Conservation (phyloP, 2,888 invertebrate species). For the Dasypolia templi region DNA sequence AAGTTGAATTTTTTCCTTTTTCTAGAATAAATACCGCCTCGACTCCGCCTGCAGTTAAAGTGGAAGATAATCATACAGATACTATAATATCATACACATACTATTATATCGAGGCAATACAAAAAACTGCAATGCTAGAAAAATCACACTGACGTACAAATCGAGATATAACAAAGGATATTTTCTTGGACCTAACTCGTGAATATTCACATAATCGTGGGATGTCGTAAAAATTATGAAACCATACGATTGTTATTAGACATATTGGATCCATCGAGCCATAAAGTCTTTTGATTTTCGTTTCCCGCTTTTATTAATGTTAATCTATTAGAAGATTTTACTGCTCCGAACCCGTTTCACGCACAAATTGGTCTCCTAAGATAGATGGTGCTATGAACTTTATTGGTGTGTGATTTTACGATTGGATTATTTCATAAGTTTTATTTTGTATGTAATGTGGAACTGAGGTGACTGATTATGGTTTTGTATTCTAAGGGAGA, state of each 20-base stretch:
- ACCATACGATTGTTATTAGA: constrained; percentile 73
- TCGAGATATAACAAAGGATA: constrained; percentile 33
- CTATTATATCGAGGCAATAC: not conserved
- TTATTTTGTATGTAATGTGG: constrained; percentile 68
- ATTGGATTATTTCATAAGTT: constrained; percentile 75
- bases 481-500: constrained; percentile 48
- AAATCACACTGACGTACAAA: constrained; percentile 18
- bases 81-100: too few species aligned
- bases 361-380: constrained; percentile 83
- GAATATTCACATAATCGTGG: constrained; percentile 62
- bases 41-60: not conserved
- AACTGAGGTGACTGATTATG: constrained; percentile 65
- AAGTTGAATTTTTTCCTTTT: not conserved
- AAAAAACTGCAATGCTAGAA: not conserved
- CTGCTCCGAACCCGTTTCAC: constrained; percentile 79
- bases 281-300: constrained; percentile 80
- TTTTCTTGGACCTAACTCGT: constrained; percentile 18
- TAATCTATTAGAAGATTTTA: constrained; percentile 86
- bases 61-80: not conserved
- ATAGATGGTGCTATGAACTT: constrained; percentile 80
- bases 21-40: not conserved
- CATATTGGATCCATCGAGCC: constrained; percentile 73
- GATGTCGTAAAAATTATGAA: constrained; percentile 72
- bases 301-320: constrained; percentile 83
- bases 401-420: constrained; percentile 80